Base-by-base conservation (phyloP, 1,140 invertebrate species). In the Aphaenogaster ashmeadi region DNA sequence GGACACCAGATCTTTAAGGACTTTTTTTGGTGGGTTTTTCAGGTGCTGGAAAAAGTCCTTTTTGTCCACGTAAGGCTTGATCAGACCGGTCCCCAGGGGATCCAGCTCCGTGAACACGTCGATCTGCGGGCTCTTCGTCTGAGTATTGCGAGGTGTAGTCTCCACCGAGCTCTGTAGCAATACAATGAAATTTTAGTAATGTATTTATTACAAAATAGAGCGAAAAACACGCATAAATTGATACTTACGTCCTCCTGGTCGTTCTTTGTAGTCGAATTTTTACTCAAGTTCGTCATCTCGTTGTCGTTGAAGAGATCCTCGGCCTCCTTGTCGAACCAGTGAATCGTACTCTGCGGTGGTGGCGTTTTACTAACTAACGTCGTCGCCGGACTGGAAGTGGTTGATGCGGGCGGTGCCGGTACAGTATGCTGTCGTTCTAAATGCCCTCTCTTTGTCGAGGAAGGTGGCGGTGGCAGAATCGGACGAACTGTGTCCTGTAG, bases 21-120 rank as follows among this genome's bases (percentile, higher is more conserved):
- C 97, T 96, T 98, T 98, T 96, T 98, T 98, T 75, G 98, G 98
- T 87, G 98, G 98, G 95, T 98, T 98, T 96, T 98, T 98, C 87
- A 99, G 96, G 93, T 98, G 98, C 96, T 98, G 98, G 96, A 99
- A 99, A 96, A 99, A 99, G 94, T 98, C 98, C 96, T 98, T 98
- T 95, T 98, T 98, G 96, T 99, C 98, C 91, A 99, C 97, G 96
- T 98, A 99, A 64, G 98, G 98, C 95, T 98, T 98, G 95, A 97
- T 98, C 94, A 97, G 96, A 91, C 98, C 98, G 88, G 98, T 98
- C 93, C 98, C 98, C 92, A 99, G 95, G 77, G 98, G 98, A 96
- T 99, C 98, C 95, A 99, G 95, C 95, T 99, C 98, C 52, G 98
- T 98, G 96, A 99, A 99, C 89, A 98, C 97, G 96, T 98, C 98